Base-by-base conservation (phyloP, 2,113 vertebrate genomes). In the Regulus satrapa region DNA sequence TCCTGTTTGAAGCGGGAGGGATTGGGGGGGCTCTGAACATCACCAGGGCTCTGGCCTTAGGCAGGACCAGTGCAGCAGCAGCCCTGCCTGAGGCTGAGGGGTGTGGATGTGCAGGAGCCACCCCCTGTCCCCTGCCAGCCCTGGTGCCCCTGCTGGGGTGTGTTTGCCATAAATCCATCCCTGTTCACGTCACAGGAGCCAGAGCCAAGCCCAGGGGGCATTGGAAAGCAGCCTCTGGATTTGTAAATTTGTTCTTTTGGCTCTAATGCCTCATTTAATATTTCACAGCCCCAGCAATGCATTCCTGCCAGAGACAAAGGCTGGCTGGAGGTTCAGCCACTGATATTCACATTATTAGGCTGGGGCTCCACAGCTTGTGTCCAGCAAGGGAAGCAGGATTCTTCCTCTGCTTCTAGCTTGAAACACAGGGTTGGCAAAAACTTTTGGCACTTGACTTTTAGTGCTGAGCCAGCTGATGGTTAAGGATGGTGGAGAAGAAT, bases 41-140 rank as follows among this genome's bases (percentile, higher is more conserved):
- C 49, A 3, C 31, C 1, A 3, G 24, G 18, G 62, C 46, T 18
- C 41, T 15, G 19, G 19, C 0, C 0, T 5, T 4, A 4, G 14
- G 21, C 24, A 55, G 28, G 32, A 34, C 18, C 48, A 23, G 31
- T 3, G 38, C 77, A 61, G 78, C 59, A 73, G 15, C 51, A 46
- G 25, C 8, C 14, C 14, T 5, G 9, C 45, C 6, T 0, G 1
- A 10, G 49, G 36, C 54, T 68, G 67, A 45, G 28, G 34, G 21
- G 8, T 46, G 68, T 36, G 77, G 38, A 36, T 4, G 5, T 34
- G 48, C 13, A 4, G 81, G 28, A 85, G 68, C 31, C 45, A 36
- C 36, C 32, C 41, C 46, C 64, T 28, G 32, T 38, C 55, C 64
- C 32, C 74, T 63, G 69, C 25, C 34, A 66, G 68, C 1, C 0